Evolutionary conservation across 2,797 vertebrate species (phyloP).

Genomic region (Stomatorhinus walkeri): DNA sequence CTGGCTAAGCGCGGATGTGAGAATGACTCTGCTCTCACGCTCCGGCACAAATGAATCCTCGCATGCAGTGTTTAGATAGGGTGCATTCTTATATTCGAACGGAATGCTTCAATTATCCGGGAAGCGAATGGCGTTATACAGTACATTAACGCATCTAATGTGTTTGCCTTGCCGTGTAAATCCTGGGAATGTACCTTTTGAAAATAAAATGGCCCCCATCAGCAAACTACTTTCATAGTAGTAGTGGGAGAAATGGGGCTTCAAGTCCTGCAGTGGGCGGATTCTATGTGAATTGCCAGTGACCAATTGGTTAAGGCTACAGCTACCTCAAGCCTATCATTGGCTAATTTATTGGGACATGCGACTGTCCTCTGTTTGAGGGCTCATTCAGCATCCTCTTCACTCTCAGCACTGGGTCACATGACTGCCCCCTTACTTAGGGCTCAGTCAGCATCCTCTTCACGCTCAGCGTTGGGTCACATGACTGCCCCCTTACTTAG

Average conservation of each 20-base stretch:
- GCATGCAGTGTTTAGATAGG: background rate
- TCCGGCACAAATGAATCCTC: slow-evolving; percentile 3
- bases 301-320: background rate
- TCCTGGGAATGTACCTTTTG: slow-evolving; percentile 4
- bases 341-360: background rate
- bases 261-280: background rate
- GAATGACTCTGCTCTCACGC: background rate
- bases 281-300: background rate
- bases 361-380: background rate
- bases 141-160: slow-evolving; percentile 11
- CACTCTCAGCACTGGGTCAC: background rate
- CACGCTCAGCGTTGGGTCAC: background rate
- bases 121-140: background rate
- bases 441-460: background rate
- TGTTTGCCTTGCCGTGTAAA: slow-evolving; percentile 7
- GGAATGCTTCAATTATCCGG: background rate
- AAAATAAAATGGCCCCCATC: background rate
- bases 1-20: background rate
- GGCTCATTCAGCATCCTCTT: background rate
- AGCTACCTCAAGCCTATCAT: background rate
- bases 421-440: background rate
- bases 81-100: background rate
- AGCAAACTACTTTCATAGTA: background rate
- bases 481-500: background rate
- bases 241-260: background rate